Conservation (phyloP, 2,113 vertebrate genomes). For the Bettongia penicillata region DNA sequence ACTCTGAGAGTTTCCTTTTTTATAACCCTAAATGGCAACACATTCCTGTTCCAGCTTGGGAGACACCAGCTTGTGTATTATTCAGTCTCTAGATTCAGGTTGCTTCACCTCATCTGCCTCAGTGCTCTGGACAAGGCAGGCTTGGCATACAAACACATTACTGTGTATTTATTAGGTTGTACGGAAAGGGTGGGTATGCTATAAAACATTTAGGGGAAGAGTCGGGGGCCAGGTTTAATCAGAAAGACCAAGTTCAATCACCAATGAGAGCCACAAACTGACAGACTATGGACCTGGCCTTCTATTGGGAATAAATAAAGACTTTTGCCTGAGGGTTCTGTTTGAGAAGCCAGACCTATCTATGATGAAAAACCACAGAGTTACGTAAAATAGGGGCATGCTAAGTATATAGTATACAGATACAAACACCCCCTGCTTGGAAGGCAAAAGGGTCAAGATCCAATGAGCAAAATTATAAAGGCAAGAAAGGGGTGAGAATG, state of each 20-base stretch:
- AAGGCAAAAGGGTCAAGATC: neutral
- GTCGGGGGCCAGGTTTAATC: neutral
- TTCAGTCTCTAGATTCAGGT: neutral
- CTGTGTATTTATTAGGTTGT: neutral
- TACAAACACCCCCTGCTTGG: neutral
- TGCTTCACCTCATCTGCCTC: neutral
- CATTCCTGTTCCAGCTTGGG: constrained; percentile 34
- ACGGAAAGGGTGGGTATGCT: neutral
- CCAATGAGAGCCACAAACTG: neutral
- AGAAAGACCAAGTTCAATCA: neutral
- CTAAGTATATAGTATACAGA: neutral
- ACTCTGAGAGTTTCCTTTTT: constrained; percentile 7
- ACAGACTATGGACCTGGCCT: constrained; percentile 15
- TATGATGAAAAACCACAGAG: neutral
- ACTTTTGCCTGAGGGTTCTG: neutral
- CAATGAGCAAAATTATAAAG: neutral
- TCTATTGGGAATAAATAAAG: neutral
- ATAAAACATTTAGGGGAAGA: neutral
- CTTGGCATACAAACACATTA: neutral
- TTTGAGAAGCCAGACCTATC: constrained; percentile 17
- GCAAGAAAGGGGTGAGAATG: neutral
- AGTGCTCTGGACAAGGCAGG: neutral
- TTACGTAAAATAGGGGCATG: neutral
- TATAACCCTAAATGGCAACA: neutral
- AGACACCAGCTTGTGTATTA: constrained; percentile 37